Base-by-base conservation (phyloP, 37 sponge, comb jelly and placozoan species). In the Halichondria panicea region DNA sequence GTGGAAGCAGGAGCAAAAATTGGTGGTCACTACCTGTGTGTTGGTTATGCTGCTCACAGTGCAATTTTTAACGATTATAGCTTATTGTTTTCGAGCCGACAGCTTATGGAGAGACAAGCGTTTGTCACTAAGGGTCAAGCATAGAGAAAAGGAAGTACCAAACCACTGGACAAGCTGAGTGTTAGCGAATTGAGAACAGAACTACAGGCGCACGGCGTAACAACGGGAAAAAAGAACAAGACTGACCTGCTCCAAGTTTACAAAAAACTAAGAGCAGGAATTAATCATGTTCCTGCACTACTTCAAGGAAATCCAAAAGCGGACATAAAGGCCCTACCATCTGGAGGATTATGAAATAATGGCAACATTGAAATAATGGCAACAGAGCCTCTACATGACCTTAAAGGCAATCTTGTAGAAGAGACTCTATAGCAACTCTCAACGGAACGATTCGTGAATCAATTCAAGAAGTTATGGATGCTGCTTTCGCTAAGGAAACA, bases 221-320 rank as follows among this genome's bases (percentile, higher is more conserved):
- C 5, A 31, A 24, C 36, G 21, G 39, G 27, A 25, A 22, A 18
- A 11, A 45, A 28, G 27, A 42, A 44, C 12, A 69, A 69, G 25
- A 18, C 9, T 18, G 39, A 71, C 25, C 18, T 71, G n/a, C 38
- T 55, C 19, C 9, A 52, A 31, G 18, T 4, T 6, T 55, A 33
- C 39, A 71, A 32, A 8, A 22, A 33, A 22, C 9, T 71, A 28
- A 31, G 57, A 4, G 3, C 28, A 30, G 72, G 72, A 4, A 30
- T 71, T 3, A 44, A 33, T 4, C 27, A 71, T 34, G 37, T 71
- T 31, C 72, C 72, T 33, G 72, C 72, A 28, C 72, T 71, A 55
- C 57, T 54, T 11, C 55, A 52, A 28, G 5, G 22, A 7, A 46
- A 7, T 22, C 70, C 70, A 5, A 8, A 21, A 4, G 52, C 46